Evolutionary conservation across 2,888 invertebrate species (phyloP), one percentile per base, ranked within the genome.

Genomic region (Busseola fusca): DNA sequence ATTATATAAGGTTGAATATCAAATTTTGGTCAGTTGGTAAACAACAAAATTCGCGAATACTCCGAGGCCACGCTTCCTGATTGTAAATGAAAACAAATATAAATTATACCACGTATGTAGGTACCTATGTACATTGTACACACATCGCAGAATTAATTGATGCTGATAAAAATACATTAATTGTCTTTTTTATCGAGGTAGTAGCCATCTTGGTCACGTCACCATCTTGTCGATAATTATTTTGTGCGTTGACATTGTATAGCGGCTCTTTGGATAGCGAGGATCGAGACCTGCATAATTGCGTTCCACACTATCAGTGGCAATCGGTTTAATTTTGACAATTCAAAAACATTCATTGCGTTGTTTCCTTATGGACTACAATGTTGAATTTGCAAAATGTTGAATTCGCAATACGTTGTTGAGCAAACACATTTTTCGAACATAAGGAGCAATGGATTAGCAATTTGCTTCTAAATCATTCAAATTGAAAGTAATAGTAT

Each of bases 11-110:
- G 81, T 76, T 50, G 50, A 62, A 58, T 74, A 78, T 82, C 12
- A 59, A 63, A 3, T 59, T 64, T 21, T 10, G 16, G 30, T 34
- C 21, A 3, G 48, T 76, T 77, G 54, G 72, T 83, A 86, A 85
- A 86, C 78, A 86, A 73, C 57, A 78, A 54, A 84, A 81, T 86
- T 84, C 73, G 87, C 84, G 64, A 84, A 81, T 74, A 76, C 67
- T 57, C 59, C 82, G 66, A 87, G 86, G 86, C 42, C 86, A 70
- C 63, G 74, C 74, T 87, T 86, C 86, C 87, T 82, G 82, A 71
- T 80, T 77, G 62, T 66, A 78, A 60, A 64, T 74, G 70, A 81
- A 76, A 85, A 81, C 74, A 73, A 78, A 74, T 75, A 76, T 69
- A 77, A 71, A 81, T 74, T 74, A 72, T 70, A 52, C 69, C 72